These are phyloP conservation scores for Melanogrammus aeglefinus DNA, from an alignment of 2,797 vertebrate genomes.

Conservation along the genomic window DNA sequence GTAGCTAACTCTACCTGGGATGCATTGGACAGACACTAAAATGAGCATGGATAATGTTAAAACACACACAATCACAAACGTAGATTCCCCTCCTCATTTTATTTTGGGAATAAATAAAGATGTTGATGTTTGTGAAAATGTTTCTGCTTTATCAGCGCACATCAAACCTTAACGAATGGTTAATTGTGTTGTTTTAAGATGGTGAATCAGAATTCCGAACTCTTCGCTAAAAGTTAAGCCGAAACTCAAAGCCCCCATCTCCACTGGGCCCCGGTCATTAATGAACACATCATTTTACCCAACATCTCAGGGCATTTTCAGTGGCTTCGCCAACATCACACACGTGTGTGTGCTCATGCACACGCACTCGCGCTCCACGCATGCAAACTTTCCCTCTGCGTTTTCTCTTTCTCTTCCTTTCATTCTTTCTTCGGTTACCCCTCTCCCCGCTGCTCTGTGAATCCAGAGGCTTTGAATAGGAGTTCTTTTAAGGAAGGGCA, in stretches of 20 bases:
- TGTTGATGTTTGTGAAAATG: too few species aligned
- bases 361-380: conserved; percentile 38
- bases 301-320: conserved; percentile 80
- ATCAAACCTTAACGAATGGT: too few species aligned
- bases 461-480: conserved; percentile 94
- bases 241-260: not conserved
- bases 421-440: conserved; percentile 40
- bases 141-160: too few species aligned
- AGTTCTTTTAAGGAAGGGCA: conserved; percentile 70
- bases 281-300: conserved; percentile 88
- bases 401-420: conserved; percentile 41
- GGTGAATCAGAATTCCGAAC: too few species aligned
- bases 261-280: conserved; percentile 31
- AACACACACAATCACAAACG: conserved; percentile 12
- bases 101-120: not conserved
- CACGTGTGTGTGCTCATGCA: conserved; percentile 25
- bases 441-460: conserved; percentile 84
- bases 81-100: not conserved
- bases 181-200: not conserved
- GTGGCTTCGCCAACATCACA: conserved; percentile 68
- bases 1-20: conserved; percentile 51
- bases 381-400: conserved; percentile 50
- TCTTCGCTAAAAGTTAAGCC: not conserved
- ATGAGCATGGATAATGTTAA: conserved; percentile 1
- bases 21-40: conserved; percentile 42